phyloP scores from a whole-genome alignment of 2,888 invertebrate species.

The Drosophila cognata region DNA sequence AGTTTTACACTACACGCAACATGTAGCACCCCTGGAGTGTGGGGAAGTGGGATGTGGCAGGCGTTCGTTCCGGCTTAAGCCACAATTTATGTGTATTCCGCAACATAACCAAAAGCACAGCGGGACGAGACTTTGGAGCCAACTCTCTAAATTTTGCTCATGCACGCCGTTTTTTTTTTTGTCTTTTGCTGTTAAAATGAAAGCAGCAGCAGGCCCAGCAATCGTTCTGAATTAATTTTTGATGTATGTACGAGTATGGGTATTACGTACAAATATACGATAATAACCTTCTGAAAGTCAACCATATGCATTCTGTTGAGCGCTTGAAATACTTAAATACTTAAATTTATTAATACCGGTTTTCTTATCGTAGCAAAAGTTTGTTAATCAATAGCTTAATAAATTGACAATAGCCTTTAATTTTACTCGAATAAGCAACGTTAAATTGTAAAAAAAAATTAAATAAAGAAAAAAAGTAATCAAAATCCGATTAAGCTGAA shows the following conservation, averaged over 20 bases:
- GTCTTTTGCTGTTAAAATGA: slow-evolving; percentile 62
- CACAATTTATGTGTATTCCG: slow-evolving; percentile 60
- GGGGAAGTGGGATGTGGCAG: not conserved
- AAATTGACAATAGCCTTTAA: not conserved
- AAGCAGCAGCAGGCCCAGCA: slow-evolving; percentile 71
- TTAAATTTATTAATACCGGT: not conserved
- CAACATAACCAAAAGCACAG: slow-evolving; percentile 66
- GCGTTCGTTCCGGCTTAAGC: slow-evolving; percentile 4
- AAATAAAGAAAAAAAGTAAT: not conserved
- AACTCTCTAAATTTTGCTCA: slow-evolving; percentile 31
- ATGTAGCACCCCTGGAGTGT: slow-evolving; percentile 43
- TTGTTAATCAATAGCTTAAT: not conserved
- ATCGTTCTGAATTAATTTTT: slow-evolving; percentile 66
- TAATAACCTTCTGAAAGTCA: slow-evolving; percentile 24
- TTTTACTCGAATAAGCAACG: not conserved
- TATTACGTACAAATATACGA: slow-evolving; percentile 18
- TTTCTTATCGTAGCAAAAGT: not conserved
- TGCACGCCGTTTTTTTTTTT: slow-evolving; percentile 28
- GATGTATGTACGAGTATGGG: slow-evolving; percentile 31
- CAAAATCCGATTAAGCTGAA: not conserved
- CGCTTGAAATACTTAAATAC: not conserved
- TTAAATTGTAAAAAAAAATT: not conserved
- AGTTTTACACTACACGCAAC: slow-evolving; percentile 63
- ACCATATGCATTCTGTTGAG: slow-evolving; percentile 9
- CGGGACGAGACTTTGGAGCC: slow-evolving; percentile 44